phyloP scores from a whole-genome alignment of 2,888 invertebrate genomes.

The Metacarcinus magister region DNA sequence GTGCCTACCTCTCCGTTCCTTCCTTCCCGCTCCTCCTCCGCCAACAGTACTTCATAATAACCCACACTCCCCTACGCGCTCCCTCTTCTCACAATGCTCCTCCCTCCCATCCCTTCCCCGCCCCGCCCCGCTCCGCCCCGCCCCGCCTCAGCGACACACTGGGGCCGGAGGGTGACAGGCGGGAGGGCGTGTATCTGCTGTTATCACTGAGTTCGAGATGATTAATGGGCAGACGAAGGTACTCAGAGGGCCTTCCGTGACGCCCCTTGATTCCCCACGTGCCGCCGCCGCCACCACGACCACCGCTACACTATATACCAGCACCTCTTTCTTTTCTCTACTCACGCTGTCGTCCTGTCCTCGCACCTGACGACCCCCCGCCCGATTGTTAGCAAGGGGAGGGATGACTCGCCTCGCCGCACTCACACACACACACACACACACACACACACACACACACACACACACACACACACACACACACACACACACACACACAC shows the following conservation, averaged over 20 bases:
- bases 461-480: constrained; percentile 43
- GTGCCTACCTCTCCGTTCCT: background rate
- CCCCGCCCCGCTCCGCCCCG: background rate
- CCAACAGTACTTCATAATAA: background rate
- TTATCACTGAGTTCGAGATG: background rate
- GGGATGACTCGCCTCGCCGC: background rate
- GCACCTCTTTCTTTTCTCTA: background rate
- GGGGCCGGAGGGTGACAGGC: constrained; percentile 21
- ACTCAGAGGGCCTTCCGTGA: background rate
- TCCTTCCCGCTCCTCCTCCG: background rate
- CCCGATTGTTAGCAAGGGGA: background rate
- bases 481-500: constrained; percentile 56
- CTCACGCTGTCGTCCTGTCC: background rate
- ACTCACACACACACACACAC: background rate
- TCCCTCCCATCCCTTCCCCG: background rate
- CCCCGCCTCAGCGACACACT: background rate
- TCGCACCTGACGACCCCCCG: background rate
- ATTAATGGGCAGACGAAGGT: constrained; percentile 11
- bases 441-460: background rate
- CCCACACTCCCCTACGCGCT: background rate
- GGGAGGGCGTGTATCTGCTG: constrained; percentile 8
- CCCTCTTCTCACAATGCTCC: background rate
- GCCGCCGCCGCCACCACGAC: background rate
- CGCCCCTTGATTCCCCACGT: background rate
- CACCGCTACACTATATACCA: too few species aligned